Base-by-base conservation (phyloP, 2,888 invertebrate genomes). In the Orthosia gracilis region DNA sequence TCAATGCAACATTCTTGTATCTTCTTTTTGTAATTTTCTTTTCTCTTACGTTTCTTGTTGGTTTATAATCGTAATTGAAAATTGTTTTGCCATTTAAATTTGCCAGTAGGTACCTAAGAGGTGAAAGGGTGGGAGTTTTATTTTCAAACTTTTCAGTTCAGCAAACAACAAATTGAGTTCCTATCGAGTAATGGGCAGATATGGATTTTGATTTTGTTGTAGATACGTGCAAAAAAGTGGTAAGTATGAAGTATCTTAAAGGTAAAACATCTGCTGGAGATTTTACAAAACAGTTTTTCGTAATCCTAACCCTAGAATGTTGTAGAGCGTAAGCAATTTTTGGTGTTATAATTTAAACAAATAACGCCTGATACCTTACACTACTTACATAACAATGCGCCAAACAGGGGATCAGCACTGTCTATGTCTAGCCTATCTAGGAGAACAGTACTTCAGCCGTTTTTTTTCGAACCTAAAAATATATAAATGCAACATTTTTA, bases 1-100 rank as follows among this genome's bases (percentile, higher is more conserved):
- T 72, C 18, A 70, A 18, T 26, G 4, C 23, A 31, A 55, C n/a
- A 63, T 49, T 72, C n/a, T 23, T 55, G n/a, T 15, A 31, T 31
- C 31, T 26, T 11, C 15, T 40, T 64, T 52, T 59, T 26, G 21
- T 61, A n/a, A 2, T 55, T 31, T 55, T 54, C 18, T 58, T 40
- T 21, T n/a, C 17, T n/a, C 17, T 4, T n/a, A 26, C 15, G 7
- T 21, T 61, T 61, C 40, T 61, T 40, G 7, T 61, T 59, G 5
- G 1, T n/a, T 58, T 17, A 47, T 26, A 61, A 26, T 40, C 26
- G 26, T 26, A 26, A 26, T 26, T 1, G 15, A 23, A n/a, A 52
- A 45, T 23, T n/a, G 23, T 45, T 45, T n/a, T 50, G 23, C 18
- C 45, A 23, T 58, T 66, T 23, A 0, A 23, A 58, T 58, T 58